These are phyloP conservation scores for Pantala flavescens DNA, from an alignment of 1,140 invertebrate genomes.

Conservation along the genomic window DNA sequence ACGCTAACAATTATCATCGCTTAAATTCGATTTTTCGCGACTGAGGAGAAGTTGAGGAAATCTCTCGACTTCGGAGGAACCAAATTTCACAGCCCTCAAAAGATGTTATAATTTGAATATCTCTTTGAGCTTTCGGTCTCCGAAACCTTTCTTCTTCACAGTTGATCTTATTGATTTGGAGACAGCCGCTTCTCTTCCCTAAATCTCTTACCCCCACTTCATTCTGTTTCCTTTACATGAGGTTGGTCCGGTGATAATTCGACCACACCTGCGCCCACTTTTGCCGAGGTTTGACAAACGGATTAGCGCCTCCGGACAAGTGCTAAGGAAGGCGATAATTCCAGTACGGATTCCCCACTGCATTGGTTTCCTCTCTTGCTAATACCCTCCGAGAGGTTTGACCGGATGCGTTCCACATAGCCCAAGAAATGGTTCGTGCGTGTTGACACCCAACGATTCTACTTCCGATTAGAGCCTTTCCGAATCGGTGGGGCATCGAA, in stretches of 20 bases:
- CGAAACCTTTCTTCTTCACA: background rate
- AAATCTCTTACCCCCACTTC: background rate
- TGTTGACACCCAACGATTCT: too few relatives aligned
- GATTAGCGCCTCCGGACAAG: background rate
- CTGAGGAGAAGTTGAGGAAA: too few relatives aligned
- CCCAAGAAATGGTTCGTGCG: too few relatives aligned
- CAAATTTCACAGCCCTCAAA: too few relatives aligned
- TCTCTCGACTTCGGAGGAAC: too few relatives aligned
- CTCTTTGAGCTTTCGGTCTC: background rate
- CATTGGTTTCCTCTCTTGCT: background rate
- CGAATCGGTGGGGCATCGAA: too few relatives aligned
- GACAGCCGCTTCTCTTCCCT: background rate
- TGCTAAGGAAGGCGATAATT: background rate
- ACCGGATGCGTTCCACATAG: background rate
- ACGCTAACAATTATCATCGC: too few relatives aligned
- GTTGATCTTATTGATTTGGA: slow-evolving; percentile 7
- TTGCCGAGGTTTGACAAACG: background rate
- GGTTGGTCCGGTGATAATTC: background rate
- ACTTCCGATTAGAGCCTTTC: too few relatives aligned
- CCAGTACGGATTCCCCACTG: background rate
- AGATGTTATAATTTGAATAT: background rate
- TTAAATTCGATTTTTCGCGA: too few relatives aligned
- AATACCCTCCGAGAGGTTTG: background rate
- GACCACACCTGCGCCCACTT: background rate
- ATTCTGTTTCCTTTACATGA: background rate